Percentiles rank a stretch among this genome's conserved stretches.
Conservation (phyloP, 23 tunicate genomes). For the Ascidia mentula region DNA sequence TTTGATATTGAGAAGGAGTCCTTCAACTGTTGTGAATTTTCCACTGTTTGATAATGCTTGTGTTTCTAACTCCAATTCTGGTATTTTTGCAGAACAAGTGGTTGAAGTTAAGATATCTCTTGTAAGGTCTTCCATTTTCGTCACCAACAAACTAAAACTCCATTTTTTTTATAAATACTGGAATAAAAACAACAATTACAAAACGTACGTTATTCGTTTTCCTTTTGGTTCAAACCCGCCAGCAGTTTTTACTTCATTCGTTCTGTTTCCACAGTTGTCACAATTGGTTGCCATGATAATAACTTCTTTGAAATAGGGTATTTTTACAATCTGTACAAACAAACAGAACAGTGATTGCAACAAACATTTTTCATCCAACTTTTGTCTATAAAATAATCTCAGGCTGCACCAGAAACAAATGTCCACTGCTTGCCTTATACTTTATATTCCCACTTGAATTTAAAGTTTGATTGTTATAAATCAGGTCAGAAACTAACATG, state of each 20-base stretch:
- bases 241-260: conserved; percentile 94
- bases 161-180: background rate
- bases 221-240: conserved; percentile 89
- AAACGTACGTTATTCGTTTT: conserved; percentile 58
- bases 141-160: conserved; percentile 35
- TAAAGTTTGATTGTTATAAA: too few species aligned
- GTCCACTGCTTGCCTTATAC: too few species aligned
- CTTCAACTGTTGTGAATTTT: conserved; percentile 97
- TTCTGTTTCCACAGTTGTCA: conserved; percentile 77
- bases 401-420: too few species aligned
- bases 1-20: conserved; percentile 64
- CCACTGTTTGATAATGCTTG: conserved; percentile 79
- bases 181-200: too few species aligned
- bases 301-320: conserved; percentile 92
- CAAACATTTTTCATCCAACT: too few species aligned
- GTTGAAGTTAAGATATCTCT: conserved; percentile 90
- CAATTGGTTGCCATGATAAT: conserved; percentile 85
- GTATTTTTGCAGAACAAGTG: conserved; percentile 71
- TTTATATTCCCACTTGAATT: too few species aligned
- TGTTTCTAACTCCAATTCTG: conserved; percentile 74
- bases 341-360: background rate
- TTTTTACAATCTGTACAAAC: conserved; percentile 55
- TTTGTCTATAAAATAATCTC: too few species aligned
- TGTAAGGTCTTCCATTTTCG: conserved; percentile 37
- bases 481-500: background rate